phyloP scores from a whole-genome alignment of 2,113 vertebrate species.

The Vulpes ferrilata region DNA sequence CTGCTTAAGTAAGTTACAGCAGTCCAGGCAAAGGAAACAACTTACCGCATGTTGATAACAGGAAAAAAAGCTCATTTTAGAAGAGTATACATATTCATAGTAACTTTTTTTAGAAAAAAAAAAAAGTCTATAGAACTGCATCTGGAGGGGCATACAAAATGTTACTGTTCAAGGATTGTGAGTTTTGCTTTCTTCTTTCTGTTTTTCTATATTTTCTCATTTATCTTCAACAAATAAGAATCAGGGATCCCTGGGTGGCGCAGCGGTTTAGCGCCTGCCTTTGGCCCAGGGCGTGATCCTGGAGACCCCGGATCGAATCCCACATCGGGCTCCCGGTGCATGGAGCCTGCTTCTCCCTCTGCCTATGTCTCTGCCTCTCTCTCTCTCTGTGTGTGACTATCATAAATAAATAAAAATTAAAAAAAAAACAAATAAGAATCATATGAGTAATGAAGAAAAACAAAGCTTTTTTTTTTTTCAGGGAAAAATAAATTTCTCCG shows the following conservation, averaged over 20 bases:
- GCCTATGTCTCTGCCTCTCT: no score
- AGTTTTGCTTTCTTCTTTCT: neutral
- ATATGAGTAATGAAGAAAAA: neutral
- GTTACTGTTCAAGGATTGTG: neutral
- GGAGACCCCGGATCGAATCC: no score
- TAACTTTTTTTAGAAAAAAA: neutral
- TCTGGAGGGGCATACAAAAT: neutral
- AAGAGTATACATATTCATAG: neutral
- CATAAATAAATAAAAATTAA: no score
- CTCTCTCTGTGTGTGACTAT: no score
- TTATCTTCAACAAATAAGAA: neutral
- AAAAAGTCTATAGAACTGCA: neutral
- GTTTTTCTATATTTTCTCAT: neutral
- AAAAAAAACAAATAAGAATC: neutral
- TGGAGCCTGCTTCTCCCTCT: no score
- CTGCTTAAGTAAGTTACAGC: neutral
- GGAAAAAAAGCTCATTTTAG: neutral
- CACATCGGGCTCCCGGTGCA: no score
- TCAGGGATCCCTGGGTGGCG: no score
- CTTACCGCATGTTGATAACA: neutral
- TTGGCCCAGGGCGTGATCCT: no score
- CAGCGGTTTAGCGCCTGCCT: no score
- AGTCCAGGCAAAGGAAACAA: neutral
- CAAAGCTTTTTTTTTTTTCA: neutral
- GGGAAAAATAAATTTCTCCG: neutral